phyloP scores from a whole-genome alignment of 2,113 vertebrate species.

The Neotragus pygmaeus region DNA sequence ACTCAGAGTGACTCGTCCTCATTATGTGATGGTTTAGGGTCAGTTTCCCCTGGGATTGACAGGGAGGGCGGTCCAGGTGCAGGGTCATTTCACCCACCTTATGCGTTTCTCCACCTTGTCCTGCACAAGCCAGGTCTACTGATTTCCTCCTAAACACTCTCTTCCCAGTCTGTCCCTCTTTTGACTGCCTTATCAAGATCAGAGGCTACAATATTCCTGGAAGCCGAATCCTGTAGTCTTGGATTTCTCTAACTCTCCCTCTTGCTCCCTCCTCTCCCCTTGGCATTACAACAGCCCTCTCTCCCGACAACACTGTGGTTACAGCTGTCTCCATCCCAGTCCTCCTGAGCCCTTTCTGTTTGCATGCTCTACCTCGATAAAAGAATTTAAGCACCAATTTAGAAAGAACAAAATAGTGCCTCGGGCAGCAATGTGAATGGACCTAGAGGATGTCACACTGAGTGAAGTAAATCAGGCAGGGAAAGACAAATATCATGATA shows the following conservation, averaged over 20 bases:
- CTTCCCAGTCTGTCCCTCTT: not conserved
- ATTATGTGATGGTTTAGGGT: no score
- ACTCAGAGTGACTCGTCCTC: not conserved
- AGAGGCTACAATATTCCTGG: not conserved
- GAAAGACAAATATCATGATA: not conserved
- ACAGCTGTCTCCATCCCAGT: not conserved
- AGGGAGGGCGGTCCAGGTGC: not conserved
- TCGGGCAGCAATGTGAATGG: not conserved
- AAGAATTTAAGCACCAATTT: not conserved
- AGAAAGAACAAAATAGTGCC: not conserved
- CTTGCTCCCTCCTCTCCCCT: no score
- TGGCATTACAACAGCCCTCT: accelerated
- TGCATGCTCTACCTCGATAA: not conserved
- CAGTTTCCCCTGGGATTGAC: not conserved
- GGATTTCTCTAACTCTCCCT: not conserved
- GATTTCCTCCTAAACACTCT: not conserved
- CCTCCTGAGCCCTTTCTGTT: not conserved
- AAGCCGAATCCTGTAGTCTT: not conserved
- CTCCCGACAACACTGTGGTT: not conserved
- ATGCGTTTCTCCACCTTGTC: not conserved
- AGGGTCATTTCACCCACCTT: not conserved
- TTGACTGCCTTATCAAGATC: not conserved
- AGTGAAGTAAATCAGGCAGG: not conserved
- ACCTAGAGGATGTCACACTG: not conserved
- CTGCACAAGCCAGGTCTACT: not conserved